phyloP scores from a whole-genome alignment of 2,113 vertebrate species.

The Phyllopteryx taeniolatus region DNA sequence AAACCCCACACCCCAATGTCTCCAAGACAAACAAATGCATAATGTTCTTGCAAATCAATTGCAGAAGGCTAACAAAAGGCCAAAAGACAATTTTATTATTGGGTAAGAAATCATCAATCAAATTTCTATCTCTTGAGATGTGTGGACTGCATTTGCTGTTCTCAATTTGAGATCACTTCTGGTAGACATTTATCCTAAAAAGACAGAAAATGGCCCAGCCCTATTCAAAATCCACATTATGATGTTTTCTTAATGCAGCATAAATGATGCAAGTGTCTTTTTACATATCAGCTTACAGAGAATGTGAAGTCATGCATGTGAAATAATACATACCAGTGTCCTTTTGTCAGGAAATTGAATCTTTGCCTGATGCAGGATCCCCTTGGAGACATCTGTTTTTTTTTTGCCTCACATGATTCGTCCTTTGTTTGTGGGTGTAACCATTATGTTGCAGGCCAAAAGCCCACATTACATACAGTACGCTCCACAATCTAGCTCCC shows the following conservation, averaged over 20 bases:
- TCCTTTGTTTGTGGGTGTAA: slow-evolving; percentile 21
- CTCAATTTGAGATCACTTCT: not conserved
- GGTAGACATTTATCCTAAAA: not conserved
- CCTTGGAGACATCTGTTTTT: not conserved
- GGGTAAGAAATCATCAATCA: not conserved
- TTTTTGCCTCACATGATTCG: slow-evolving; percentile 7
- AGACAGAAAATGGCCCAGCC: not conserved
- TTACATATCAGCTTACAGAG: slow-evolving; percentile 8
- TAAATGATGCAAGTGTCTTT: not conserved
- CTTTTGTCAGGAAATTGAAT: slow-evolving; percentile 24
- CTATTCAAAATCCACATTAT: not conserved
- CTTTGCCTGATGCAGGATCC: slow-evolving; percentile 2
- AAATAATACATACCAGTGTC: slow-evolving; percentile 37
- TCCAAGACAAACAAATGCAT: slow-evolving; percentile 25
- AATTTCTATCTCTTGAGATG: not conserved
- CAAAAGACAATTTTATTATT: slow-evolving; percentile 15
- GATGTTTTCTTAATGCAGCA: not conserved
- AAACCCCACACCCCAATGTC: not conserved
- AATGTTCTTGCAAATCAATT: slow-evolving; percentile 27
- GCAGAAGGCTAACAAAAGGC: slow-evolving; percentile 39
- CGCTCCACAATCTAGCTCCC: not conserved
- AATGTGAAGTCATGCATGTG: slow-evolving; percentile 29
- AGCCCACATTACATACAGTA: not conserved
- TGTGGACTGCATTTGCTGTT: not conserved
- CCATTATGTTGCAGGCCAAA: not conserved